phyloP scores from a whole-genome alignment of 92 coral and sea anemone species.

The Porites rus region DNA sequence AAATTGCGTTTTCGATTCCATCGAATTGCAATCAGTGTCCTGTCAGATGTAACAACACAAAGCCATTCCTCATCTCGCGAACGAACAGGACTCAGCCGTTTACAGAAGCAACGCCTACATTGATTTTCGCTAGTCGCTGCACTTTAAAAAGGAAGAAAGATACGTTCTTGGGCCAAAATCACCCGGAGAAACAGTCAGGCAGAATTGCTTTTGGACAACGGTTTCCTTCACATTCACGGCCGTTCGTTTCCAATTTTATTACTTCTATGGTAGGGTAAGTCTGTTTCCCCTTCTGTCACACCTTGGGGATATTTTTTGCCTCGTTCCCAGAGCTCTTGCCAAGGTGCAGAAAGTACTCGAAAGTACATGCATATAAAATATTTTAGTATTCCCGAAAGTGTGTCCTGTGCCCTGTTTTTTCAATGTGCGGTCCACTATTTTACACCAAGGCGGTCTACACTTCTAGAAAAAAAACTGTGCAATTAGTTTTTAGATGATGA shows the following conservation, averaged over 20 bases:
- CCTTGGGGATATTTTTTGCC: neutral
- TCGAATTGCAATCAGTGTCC: neutral
- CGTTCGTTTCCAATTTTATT: neutral
- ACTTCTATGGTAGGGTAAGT: slow-evolving; percentile 9
- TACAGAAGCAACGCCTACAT: neutral
- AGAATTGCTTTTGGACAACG: neutral
- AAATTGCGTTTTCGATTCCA: slow-evolving; percentile 14
- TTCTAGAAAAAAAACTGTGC: too few relatives aligned
- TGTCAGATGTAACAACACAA: neutral
- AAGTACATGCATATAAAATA: too few relatives aligned
- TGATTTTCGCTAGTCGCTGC: neutral
- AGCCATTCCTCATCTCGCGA: neutral
- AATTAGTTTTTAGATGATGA: too few relatives aligned
- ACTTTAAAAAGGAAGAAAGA: neutral
- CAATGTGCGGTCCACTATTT: too few relatives aligned
- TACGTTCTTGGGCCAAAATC: neutral
- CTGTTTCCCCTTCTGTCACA: neutral
- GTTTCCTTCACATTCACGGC: slow-evolving; percentile 10
- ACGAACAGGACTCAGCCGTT: neutral
- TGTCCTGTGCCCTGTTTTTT: too few relatives aligned
- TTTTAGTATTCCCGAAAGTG: too few relatives aligned
- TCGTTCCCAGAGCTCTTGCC: too few relatives aligned
- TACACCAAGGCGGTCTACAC: too few relatives aligned
- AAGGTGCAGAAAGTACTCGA: too few relatives aligned
- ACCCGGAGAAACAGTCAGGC: neutral